A percentile compares a stretch with the other conserved stretches of the same genome.
These are phyloP conservation scores for Acrocyrtus sp. DNA, from an alignment of 2,888 invertebrate species.

Conservation along the genomic window DNA sequence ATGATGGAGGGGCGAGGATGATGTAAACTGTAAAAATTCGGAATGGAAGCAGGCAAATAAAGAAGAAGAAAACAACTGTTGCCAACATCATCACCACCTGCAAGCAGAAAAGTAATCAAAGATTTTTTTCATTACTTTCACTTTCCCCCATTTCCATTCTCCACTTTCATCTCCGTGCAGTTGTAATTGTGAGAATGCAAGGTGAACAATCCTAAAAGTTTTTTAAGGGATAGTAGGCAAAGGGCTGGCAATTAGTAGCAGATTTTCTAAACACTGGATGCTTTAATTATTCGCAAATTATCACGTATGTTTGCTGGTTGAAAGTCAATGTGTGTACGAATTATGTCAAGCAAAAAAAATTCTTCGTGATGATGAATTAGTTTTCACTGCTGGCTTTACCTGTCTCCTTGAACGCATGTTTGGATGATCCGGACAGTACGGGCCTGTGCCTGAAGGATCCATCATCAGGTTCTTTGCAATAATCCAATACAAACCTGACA, in stretches of 20 bases:
- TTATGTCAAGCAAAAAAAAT: neutral
- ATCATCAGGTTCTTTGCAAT: conserved; percentile 88
- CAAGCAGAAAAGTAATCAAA: no score
- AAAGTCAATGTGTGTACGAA: neutral
- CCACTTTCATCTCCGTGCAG: no score
- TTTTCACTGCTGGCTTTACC: conserved; percentile 58
- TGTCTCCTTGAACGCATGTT: conserved; percentile 64
- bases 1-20: conserved; percentile 78
- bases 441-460: conserved; percentile 70
- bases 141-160: neutral
- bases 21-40: conserved; percentile 89
- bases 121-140: neutral
- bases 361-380: neutral
- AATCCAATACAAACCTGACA: conserved; percentile 83
- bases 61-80: conserved; percentile 89
- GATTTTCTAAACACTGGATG: no score
- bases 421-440: conserved; percentile 63
- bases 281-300: neutral
- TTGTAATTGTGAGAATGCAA: no score
- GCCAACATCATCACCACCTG: conserved; percentile 91
- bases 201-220: no score
- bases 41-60: conserved; percentile 89
- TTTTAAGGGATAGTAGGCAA: no score
- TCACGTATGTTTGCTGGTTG: neutral
- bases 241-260: no score